phyloP scores from a whole-genome alignment of 2,113 vertebrate species.

The Helogale parvula region DNA sequence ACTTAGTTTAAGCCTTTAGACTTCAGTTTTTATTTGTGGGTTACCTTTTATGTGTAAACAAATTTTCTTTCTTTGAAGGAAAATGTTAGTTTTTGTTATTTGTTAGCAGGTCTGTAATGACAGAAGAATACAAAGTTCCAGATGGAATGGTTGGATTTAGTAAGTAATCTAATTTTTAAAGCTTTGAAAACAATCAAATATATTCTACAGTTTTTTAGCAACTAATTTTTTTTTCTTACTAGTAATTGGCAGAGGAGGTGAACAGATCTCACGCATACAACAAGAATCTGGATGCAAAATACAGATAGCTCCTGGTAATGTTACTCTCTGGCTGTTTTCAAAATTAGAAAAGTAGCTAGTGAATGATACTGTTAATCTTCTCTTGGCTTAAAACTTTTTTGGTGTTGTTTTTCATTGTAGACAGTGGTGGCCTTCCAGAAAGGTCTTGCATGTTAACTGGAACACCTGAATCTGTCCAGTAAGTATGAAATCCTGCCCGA shows the following conservation, averaged over 20 bases:
- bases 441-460: conserved; percentile 97
- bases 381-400: conserved; percentile 4
- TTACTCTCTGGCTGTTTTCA: background rate
- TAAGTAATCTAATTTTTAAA: conserved; percentile 86
- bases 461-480: conserved; percentile 95
- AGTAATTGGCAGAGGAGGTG: conserved; percentile 99
- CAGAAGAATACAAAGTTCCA: conserved; percentile 98
- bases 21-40: background rate
- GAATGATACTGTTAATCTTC: background rate
- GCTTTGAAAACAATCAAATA: background rate
- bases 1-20: background rate
- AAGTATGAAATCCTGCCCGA: conserved; percentile 81
- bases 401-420: conserved; percentile 81
- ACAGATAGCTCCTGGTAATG: conserved; percentile 97
- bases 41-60: conserved; percentile 19
- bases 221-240: conserved; percentile 42
- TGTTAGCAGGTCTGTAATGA: conserved; percentile 90
- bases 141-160: conserved; percentile 99
- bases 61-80: background rate
- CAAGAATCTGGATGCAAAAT: conserved; percentile 99
- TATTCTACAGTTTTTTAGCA: background rate
- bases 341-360: background rate
- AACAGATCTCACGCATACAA: conserved; percentile 98
- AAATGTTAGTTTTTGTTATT: conserved; percentile 57
- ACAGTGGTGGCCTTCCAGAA: conserved; percentile 97